Percentiles rank a stretch among this genome's conserved stretches.
These are phyloP conservation scores for Apostichopus californicus DNA, from an alignment of 35 echinoderm and acorn worm genomes.

Conservation along the genomic window DNA sequence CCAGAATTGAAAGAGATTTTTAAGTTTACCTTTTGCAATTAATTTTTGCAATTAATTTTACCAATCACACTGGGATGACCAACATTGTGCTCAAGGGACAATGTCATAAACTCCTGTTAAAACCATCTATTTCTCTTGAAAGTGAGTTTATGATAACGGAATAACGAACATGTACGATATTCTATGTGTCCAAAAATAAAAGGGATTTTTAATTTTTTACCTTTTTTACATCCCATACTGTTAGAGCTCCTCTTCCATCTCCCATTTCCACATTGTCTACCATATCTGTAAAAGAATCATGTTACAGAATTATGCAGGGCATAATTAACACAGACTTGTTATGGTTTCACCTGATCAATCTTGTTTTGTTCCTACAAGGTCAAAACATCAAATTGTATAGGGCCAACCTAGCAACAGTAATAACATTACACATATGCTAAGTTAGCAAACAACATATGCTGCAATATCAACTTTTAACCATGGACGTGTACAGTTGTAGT, in stretches of 20 bases:
- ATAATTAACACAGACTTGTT: not conserved
- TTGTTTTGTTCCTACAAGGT: not conserved
- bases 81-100: no score
- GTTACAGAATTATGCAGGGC: not conserved
- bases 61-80: no score
- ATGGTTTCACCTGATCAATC: not conserved
- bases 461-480: no score
- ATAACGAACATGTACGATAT: no score
- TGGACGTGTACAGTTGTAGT: no score
- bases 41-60: no score
- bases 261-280: slow-evolving; percentile 54
- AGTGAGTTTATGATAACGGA: no score
- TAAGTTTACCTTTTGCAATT: no score
- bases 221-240: slow-evolving; percentile 81
- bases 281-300: not conserved
- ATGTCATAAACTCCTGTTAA: no score
- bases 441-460: not conserved
- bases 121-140: no score
- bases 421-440: not conserved
- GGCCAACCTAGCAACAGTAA: not conserved
- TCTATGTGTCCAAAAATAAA: no score
- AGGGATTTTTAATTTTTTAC: slow-evolving; percentile 44
- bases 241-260: slow-evolving; percentile 58
- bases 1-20: no score
- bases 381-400: not conserved